Evolutionary conservation across 2,113 vertebrate species (phyloP).

Genomic region (Orthochromis indermauri): DNA sequence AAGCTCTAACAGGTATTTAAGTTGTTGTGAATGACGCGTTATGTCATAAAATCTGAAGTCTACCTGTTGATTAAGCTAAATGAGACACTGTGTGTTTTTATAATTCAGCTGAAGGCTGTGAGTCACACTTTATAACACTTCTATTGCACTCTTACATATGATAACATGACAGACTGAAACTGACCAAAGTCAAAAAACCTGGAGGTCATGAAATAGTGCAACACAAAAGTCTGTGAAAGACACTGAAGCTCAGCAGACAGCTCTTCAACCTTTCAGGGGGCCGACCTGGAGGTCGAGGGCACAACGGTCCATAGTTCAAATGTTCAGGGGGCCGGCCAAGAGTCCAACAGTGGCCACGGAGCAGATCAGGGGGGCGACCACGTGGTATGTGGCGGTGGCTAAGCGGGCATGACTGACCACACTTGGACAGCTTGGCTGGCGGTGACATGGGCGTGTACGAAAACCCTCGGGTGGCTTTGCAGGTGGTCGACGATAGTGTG

Average conservation of each 20-base stretch:
- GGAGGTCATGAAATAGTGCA: accelerated
- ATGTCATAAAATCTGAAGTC: neutral
- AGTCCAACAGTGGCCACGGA: accelerated
- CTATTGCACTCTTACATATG: accelerated
- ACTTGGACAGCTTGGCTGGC: accelerated
- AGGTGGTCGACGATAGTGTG: neutral
- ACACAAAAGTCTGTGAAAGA: accelerated
- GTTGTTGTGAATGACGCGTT: accelerated
- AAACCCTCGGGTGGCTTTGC: neutral
- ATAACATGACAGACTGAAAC: neutral
- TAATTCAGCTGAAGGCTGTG: neutral
- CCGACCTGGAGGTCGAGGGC: accelerated
- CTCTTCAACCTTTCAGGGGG: neutral
- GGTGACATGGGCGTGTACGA: neutral
- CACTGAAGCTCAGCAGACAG: neutral
- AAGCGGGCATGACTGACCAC: neutral
- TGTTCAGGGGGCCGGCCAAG: accelerated
- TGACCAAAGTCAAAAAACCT: accelerated
- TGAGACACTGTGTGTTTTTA: neutral
- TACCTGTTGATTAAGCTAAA: neutral
- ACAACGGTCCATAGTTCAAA: accelerated
- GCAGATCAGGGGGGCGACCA: accelerated
- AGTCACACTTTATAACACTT: neutral
- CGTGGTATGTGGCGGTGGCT: neutral
- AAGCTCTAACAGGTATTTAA: accelerated